Evolutionary conservation across 2,797 vertebrate genomes (phyloP), one percentile per base, ranked within the genome.

Genomic region (Buceros bicornis): DNA sequence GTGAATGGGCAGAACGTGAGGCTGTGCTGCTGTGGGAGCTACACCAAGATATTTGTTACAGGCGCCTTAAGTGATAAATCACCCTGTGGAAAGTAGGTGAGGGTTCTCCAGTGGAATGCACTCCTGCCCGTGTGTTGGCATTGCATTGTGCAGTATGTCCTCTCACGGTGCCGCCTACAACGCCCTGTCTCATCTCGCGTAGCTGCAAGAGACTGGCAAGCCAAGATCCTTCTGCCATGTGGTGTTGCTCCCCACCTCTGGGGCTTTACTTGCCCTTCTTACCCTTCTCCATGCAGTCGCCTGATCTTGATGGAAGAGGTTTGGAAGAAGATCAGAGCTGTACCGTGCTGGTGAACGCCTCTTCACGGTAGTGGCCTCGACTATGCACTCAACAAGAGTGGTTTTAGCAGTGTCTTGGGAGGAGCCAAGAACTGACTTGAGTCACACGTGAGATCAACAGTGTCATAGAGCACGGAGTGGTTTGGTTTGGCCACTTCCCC

Each of bases 171-270:
- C 72, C 43, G 70, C 45, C 42, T 42, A 2, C 40, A 22, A 9
- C 2, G 6, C 13, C 5, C 35, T 57, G 20, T 12, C 26, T 33
- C 0, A 0, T 15, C 20, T 24, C 21, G 8, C 0, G 3, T 37
- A 43, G 24, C 31, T 69, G 15, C 28, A 22, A 17, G 53, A 77
- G 45, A 69, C 10, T 22, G 53, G 71, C 31, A 45, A 43, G 53
- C 47, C 42, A 57, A 51, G 79, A 16, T 16, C 20, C 16, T 31
- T 9, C 43, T n/a, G 24, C 13, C 11, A 16, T 50, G 5, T 0
- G 10, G 71, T 58, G 9, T 4, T 42, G 8, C 50, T 35, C 43
- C 43, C 15, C 7, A 2, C 14, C 13, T 64, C 5, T 17, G 40
- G 16, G 0, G 8, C 47, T 79, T 43, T 33, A 9, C 11, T 42